Evolutionary conservation across 1,140 invertebrate genomes (phyloP).

Genomic region (Maconellicoccus hirsutus): DNA sequence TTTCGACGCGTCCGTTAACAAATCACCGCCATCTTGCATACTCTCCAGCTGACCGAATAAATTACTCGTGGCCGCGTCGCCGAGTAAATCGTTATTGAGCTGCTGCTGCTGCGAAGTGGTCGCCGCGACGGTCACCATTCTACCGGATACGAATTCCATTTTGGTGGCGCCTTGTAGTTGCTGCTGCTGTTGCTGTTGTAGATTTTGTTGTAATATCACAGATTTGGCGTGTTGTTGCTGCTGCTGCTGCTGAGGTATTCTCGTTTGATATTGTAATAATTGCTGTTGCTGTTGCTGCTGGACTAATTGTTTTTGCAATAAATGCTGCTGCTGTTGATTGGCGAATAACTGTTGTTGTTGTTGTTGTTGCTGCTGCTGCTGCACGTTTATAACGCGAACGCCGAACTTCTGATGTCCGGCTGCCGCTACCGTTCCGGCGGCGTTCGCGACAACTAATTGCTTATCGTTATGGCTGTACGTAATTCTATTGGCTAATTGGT

Average conservation of each 20-base stretch:
- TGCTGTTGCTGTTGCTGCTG: slow-evolving; percentile 30
- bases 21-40: not conserved
- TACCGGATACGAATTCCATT: not conserved
- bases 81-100: not conserved
- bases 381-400: slow-evolving; percentile 25
- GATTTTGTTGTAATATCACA: slow-evolving; percentile 26
- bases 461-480: not conserved
- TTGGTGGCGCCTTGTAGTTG: not conserved
- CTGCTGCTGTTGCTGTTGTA: slow-evolving; percentile 27
- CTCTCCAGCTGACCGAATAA: too few species aligned
- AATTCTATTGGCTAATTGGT: slow-evolving; percentile 15
- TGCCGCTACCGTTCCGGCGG: slow-evolving; percentile 1
- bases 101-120: not conserved
- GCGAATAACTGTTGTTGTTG: slow-evolving; percentile 28
- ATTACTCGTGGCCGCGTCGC: too few species aligned
- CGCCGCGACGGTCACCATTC: not conserved
- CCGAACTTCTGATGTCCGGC: not conserved
- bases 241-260: slow-evolving; percentile 29
- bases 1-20: too few species aligned
- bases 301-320: slow-evolving; percentile 24
- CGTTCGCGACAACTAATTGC: not conserved
- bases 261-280: slow-evolving; percentile 26
- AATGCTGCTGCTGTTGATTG: slow-evolving; percentile 25
- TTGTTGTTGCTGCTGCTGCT: slow-evolving; percentile 24
- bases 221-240: slow-evolving; percentile 26